phyloP scores from a whole-genome alignment of 2,113 vertebrate genomes.

The Eolophus roseicapilla region DNA sequence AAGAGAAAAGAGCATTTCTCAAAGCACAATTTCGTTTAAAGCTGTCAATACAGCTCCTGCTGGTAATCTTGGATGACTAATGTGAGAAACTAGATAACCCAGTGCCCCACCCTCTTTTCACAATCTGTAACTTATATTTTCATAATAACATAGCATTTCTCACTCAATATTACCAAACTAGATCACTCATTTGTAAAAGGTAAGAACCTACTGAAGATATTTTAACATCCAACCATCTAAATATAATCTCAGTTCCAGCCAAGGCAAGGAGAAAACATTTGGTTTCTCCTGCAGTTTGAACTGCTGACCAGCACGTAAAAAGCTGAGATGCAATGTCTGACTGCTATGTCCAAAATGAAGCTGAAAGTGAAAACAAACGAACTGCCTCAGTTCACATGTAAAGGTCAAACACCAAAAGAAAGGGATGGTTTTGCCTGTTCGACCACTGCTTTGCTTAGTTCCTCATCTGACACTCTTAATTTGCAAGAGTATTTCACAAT shows the following conservation, averaged over 20 bases:
- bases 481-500: conserved; percentile 8
- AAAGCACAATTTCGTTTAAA: conserved; percentile 15
- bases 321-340: background rate
- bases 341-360: background rate
- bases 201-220: background rate
- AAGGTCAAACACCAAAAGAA: background rate
- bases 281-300: background rate
- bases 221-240: background rate
- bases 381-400: background rate
- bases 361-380: background rate
- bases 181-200: background rate
- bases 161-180: background rate
- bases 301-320: background rate
- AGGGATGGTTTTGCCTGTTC: background rate
- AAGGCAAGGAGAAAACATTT: background rate
- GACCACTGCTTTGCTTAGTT: conserved; percentile 5
- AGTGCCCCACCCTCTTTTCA: conserved; percentile 37
- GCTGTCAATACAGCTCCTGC: conserved; percentile 11
- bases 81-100: conserved; percentile 28
- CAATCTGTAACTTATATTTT: background rate
- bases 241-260: background rate
- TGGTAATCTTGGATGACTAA: conserved; percentile 39
- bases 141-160: background rate
- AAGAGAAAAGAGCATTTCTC: background rate
- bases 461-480: background rate